phyloP scores from a whole-genome alignment of 2,888 invertebrate genomes.

The Tenthredo distinguenda region DNA sequence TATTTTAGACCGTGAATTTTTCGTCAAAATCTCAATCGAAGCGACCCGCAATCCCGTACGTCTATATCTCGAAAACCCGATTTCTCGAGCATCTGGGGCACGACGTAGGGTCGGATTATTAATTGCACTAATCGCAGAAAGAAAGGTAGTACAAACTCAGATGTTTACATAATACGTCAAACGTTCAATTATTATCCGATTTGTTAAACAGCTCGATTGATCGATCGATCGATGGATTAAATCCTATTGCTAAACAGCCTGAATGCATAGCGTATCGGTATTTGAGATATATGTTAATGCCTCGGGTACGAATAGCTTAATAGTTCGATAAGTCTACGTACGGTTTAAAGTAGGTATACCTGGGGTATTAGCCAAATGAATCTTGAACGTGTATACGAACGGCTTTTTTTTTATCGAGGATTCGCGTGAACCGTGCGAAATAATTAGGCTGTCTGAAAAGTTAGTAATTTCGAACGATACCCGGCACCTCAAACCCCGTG shows the following conservation, averaged over 20 bases:
- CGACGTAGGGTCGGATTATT: neutral
- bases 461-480: constrained; percentile 16
- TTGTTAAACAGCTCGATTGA: neutral
- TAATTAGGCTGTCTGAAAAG: constrained; percentile 4
- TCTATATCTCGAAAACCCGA: neutral
- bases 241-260: neutral
- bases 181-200: neutral
- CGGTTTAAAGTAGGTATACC: neutral
- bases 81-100: neutral
- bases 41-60: neutral
- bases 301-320: neutral
- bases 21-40: neutral
- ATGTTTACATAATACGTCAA: neutral
- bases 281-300: neutral
- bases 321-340: neutral
- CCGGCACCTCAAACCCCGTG: neutral
- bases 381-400: neutral
- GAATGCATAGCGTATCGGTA: neutral
- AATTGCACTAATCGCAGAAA: neutral
- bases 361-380: neutral
- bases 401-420: neutral
- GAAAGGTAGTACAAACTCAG: neutral
- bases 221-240: neutral
- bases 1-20: neutral
- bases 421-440: neutral